Evolutionary conservation across 2,113 vertebrate species (phyloP).

Genomic region (Indicator indicator): DNA sequence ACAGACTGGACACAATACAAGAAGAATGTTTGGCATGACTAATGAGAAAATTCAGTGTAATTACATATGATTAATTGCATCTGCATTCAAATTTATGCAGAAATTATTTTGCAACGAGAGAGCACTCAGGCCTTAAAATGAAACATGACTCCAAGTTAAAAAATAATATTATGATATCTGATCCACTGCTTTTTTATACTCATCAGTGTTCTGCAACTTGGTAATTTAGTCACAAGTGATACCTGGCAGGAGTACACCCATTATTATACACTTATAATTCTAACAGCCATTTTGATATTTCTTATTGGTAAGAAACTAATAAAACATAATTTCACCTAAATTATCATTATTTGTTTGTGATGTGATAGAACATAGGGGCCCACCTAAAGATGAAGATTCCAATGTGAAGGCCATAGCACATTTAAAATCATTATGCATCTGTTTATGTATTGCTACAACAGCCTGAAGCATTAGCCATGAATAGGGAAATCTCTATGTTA

Average conservation of each 20-base stretch:
- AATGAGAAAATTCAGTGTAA: constrained; percentile 25
- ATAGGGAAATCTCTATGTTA: background rate
- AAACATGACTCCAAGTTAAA: background rate
- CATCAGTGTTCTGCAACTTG: background rate
- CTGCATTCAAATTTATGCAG: background rate
- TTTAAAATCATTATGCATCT: background rate
- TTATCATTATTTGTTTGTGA: background rate
- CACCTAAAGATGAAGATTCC: background rate
- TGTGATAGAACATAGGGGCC: background rate
- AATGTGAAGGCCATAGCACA: background rate
- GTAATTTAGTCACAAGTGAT: background rate
- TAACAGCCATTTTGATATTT: background rate
- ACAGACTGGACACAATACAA: background rate
- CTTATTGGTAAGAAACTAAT: background rate
- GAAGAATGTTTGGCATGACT: background rate
- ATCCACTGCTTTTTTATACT: background rate
- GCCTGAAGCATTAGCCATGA: background rate
- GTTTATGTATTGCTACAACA: background rate
- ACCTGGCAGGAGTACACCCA: background rate
- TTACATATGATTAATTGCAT: background rate
- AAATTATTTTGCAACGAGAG: background rate
- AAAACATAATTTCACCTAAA: background rate
- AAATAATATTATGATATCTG: background rate
- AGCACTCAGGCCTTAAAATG: background rate
- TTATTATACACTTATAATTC: background rate